These are phyloP conservation scores for Pampus argenteus DNA, from an alignment of 2,797 vertebrate species.

Conservation along the genomic window DNA sequence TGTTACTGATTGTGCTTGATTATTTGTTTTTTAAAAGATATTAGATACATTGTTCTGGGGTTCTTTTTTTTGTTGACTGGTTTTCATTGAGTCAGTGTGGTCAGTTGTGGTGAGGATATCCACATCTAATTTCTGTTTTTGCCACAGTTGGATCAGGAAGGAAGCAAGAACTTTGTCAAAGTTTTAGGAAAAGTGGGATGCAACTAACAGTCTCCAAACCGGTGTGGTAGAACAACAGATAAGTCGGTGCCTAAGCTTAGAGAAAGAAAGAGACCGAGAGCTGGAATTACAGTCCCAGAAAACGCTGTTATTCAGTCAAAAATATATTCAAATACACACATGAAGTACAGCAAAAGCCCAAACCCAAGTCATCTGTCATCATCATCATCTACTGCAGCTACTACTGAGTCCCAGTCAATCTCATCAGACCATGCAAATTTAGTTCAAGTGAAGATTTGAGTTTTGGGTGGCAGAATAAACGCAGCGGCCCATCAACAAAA, in stretches of 20 bases:
- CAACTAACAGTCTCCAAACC: neutral
- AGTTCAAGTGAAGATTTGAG: neutral
- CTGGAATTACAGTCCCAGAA: neutral
- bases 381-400: neutral
- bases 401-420: conserved; percentile 8
- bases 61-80: neutral
- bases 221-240: neutral
- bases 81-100: neutral
- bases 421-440: conserved; percentile 15
- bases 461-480: conserved; percentile 14
- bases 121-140: conserved; percentile 11
- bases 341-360: neutral
- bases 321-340: neutral
- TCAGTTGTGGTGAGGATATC: conserved; percentile 6
- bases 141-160: conserved; percentile 23
- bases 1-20: neutral
- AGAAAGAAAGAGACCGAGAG: neutral
- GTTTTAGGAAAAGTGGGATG: conserved; percentile 20
- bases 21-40: neutral
- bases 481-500: neutral
- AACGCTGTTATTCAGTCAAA: neutral
- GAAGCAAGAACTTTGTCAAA: conserved; percentile 14
- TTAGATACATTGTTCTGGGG: neutral
- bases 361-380: conserved; percentile 2
- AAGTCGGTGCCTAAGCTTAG: neutral